A percentile compares a stretch with the other conserved stretches of the same genome.
Conservation (phyloP, 2,888 invertebrate species). For the Cheilosia grossa region DNA sequence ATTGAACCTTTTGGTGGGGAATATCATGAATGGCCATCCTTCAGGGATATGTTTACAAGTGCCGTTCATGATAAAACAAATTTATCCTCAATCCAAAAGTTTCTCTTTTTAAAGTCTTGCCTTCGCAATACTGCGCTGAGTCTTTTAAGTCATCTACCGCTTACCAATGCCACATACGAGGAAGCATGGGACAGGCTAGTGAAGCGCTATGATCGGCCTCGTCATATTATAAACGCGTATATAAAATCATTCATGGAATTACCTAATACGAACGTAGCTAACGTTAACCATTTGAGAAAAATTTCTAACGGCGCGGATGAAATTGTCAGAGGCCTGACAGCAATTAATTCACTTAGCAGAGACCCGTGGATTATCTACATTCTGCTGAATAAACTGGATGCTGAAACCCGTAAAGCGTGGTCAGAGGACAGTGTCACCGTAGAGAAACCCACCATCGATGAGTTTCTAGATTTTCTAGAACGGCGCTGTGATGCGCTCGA, state of each 20-base stretch:
- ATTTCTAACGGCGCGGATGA: constrained; percentile 55
- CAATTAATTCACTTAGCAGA: constrained; percentile 13
- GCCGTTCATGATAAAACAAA: constrained; percentile 19
- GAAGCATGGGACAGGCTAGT: constrained; percentile 22
- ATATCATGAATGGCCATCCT: constrained; percentile 31
- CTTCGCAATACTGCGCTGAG: constrained; percentile 6
- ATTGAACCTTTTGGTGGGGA: constrained; percentile 11
- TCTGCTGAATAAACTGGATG: constrained; percentile 40
- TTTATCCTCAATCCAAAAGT: constrained; percentile 24
- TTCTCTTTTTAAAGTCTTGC: constrained; percentile 19
- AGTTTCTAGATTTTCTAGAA: constrained; percentile 35
- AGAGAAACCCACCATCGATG: constrained; percentile 5
- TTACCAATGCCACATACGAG: constrained; percentile 5
- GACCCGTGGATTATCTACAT: constrained; percentile 51
- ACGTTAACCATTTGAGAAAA: constrained; percentile 30
- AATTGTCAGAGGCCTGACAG: constrained; percentile 23
- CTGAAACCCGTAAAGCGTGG: constrained; percentile 36
- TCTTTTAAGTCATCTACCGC: constrained; percentile 17
- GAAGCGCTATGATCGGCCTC: constrained; percentile 31
- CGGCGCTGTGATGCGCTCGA: constrained; percentile 52
- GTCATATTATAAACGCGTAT: constrained; percentile 20
- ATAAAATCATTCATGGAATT: constrained; percentile 20
- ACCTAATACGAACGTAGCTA: neutral
- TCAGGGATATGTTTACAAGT: constrained; percentile 12
- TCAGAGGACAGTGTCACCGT: constrained; percentile 19